Evolutionary conservation across 2,888 invertebrate genomes (phyloP).

Genomic region (Ophion ellenae): DNA sequence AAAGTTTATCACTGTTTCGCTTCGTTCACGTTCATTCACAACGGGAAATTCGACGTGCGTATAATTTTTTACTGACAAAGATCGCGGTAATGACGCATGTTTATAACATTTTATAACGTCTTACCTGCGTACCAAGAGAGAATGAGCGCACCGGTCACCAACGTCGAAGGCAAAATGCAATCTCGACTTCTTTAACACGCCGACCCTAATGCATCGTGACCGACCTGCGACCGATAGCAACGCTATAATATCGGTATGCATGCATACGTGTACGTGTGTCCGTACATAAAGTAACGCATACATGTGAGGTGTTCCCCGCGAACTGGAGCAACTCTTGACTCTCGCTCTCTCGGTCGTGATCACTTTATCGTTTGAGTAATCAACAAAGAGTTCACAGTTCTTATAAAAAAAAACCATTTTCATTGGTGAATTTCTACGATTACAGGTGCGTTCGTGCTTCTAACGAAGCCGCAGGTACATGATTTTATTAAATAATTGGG

Average conservation of each 20-base stretch:
- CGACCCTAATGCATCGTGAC: slow-evolving; percentile 63
- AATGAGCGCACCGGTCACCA: slow-evolving; percentile 29
- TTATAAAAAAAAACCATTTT: no score
- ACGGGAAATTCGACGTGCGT: neutral
- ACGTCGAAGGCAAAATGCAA: slow-evolving; percentile 56
- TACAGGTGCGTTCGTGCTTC: no score
- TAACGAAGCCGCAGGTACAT: no score
- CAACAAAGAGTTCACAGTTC: no score
- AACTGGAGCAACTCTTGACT: no score
- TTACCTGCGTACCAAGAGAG: slow-evolving; percentile 40
- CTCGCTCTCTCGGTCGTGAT: no score
- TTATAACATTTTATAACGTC: slow-evolving; percentile 22
- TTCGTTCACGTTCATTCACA: neutral
- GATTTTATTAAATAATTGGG: no score
- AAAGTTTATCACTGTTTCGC: neutral
- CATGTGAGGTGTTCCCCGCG: neutral
- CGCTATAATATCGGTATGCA: slow-evolving; percentile 45
- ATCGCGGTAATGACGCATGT: neutral
- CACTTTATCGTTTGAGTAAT: no score
- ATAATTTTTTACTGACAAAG: slow-evolving; percentile 8
- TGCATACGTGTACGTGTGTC: slow-evolving; percentile 21
- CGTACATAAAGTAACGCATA: neutral
- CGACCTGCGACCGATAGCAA: slow-evolving; percentile 56
- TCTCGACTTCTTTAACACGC: slow-evolving; percentile 60
- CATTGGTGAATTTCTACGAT: no score